Conservation (phyloP, 2,113 vertebrate species). For the Hemichromis elongatus region DNA sequence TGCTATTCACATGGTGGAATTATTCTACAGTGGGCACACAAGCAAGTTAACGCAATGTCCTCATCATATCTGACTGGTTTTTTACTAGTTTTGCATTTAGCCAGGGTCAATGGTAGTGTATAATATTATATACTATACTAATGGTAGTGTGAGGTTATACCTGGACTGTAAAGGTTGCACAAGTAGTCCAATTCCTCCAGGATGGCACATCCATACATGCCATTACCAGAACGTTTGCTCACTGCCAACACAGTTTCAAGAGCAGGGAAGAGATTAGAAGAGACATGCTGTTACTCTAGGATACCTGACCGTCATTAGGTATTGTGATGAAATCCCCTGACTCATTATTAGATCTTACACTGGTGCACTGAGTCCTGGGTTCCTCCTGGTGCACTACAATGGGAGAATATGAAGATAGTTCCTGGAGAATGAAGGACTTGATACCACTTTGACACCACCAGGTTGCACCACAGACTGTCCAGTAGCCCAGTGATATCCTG, state of each 20-base stretch:
- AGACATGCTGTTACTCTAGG: rapidly evolving
- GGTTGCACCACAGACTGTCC: background rate
- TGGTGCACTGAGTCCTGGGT: background rate
- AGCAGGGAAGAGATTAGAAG: background rate
- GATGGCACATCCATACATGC: background rate
- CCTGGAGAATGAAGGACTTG: background rate
- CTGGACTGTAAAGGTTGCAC: background rate
- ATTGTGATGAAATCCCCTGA: background rate
- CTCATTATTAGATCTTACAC: background rate
- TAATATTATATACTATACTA: background rate
- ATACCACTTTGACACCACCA: rapidly evolving
- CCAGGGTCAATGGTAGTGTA: rapidly evolving
- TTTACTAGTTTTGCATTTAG: background rate
- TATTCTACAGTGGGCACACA: background rate
- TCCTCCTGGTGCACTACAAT: background rate
- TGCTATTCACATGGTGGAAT: background rate
- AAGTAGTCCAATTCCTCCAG: background rate
- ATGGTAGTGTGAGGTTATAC: background rate
- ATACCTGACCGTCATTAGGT: background rate
- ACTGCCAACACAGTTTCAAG: background rate
- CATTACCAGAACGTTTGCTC: background rate
- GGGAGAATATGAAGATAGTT: background rate
- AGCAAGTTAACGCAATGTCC: background rate
- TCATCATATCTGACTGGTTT: background rate
- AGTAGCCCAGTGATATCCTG: background rate